Conservation (phyloP, 2,113 vertebrate genomes). For the Gymnocephalus cernua region DNA sequence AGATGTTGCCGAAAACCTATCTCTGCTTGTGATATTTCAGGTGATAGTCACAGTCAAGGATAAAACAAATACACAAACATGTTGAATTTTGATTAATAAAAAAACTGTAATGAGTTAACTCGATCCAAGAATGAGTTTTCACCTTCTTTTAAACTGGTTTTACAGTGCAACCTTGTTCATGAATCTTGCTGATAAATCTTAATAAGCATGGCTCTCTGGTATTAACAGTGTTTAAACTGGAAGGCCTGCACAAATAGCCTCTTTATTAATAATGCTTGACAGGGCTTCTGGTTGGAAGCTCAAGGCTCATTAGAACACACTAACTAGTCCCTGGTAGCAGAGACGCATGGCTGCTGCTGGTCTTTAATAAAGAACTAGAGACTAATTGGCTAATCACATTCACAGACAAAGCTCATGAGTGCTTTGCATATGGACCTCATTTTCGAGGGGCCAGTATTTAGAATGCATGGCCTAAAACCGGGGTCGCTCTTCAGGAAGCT, state of each 20-base stretch:
- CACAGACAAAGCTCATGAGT: constrained; percentile 68
- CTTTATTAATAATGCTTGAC: constrained; percentile 82
- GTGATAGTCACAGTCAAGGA: constrained; percentile 7
- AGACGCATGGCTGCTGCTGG: constrained; percentile 69
- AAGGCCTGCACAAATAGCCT: constrained; percentile 74
- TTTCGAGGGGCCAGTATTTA: constrained; percentile 62
- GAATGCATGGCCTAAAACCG: constrained; percentile 54
- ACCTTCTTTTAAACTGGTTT: constrained; percentile 12
- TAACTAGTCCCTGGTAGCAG: constrained; percentile 81
- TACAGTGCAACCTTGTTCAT: constrained; percentile 22
- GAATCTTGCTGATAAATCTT: constrained; percentile 59
- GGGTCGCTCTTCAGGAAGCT: constrained; percentile 63
- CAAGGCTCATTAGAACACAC: constrained; percentile 78
- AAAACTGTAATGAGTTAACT: background rate
- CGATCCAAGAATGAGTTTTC: background rate
- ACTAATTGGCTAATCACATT: constrained; percentile 82
- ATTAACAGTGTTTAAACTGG: constrained; percentile 65
- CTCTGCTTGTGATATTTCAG: constrained; percentile 13
- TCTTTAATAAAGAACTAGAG: constrained; percentile 74
- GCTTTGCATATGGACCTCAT: constrained; percentile 62
- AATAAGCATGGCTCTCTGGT: constrained; percentile 58
- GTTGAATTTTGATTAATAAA: constrained; percentile 3
- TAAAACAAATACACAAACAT: background rate
- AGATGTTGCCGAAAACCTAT: constrained; percentile 20
- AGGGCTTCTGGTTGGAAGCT: constrained; percentile 75